Evolutionary conservation across 2,797 vertebrate genomes (phyloP).

Genomic region (Fundulus diaphanus): DNA sequence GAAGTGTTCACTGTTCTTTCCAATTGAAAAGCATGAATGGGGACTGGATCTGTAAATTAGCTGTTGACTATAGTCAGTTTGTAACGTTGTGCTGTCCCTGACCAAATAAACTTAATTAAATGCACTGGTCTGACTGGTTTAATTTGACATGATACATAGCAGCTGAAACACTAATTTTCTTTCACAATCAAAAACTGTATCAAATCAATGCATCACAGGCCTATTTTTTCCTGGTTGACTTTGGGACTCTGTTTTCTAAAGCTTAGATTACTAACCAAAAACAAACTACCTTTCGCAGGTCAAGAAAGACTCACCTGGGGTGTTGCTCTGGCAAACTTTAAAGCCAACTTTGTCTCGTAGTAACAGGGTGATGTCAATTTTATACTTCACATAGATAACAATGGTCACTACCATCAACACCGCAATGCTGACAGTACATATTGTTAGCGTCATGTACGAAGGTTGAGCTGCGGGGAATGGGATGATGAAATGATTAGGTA

Average conservation of each 20-base stretch:
- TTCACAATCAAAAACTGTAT: not conserved
- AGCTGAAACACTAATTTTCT: not conserved
- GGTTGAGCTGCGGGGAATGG: slow-evolving; percentile 27
- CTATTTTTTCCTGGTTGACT: not conserved
- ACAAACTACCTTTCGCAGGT: not conserved
- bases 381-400: slow-evolving; percentile 60
- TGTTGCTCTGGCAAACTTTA: slow-evolving; percentile 13
- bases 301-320: slow-evolving; percentile 52
- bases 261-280: not conserved
- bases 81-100: not conserved
- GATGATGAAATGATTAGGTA: not conserved
- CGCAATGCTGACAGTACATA: slow-evolving; percentile 6
- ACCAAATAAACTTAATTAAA: not conserved
- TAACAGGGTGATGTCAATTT: slow-evolving; percentile 61
- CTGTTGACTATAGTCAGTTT: not conserved
- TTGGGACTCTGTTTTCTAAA: not conserved
- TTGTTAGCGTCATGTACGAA: slow-evolving; percentile 12
- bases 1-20: not conserved
- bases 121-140: not conserved
- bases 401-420: slow-evolving; percentile 16
- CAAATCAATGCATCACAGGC: not conserved
- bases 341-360: slow-evolving; percentile 57
- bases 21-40: not conserved
- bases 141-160: not conserved
- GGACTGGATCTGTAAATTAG: not conserved